Evolutionary conservation across 2,888 invertebrate genomes (phyloP).

Genomic region (Polydrusus cervinus): DNA sequence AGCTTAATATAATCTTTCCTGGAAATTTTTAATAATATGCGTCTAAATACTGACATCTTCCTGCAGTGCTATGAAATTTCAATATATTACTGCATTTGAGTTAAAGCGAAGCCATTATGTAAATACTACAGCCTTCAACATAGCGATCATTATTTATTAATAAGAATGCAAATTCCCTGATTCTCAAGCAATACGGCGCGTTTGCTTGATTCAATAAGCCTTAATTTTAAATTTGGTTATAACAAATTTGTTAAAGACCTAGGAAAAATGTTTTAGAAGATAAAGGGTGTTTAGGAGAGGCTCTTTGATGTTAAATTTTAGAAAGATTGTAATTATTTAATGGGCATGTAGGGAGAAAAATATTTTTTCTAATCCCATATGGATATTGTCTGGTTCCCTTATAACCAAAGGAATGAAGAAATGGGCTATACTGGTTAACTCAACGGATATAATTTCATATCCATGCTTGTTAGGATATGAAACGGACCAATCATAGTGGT

Average conservation of each 20-base stretch:
- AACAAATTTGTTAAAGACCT: neutral
- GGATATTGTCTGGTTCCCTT: too few relatives aligned
- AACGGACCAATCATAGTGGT: too few relatives aligned
- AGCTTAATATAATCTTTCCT: neutral
- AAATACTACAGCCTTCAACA: conserved; percentile 17
- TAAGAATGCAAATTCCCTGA: conserved; percentile 35
- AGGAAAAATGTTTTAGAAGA: neutral
- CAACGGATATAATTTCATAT: too few relatives aligned
- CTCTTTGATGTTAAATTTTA: too few relatives aligned
- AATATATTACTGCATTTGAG: conserved; percentile 37
- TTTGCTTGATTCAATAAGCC: conserved; percentile 15
- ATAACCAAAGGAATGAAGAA: too few relatives aligned
- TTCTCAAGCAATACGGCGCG: conserved; percentile 5
- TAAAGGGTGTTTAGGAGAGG: too few relatives aligned
- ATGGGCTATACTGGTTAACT: too few relatives aligned
- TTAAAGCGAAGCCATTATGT: conserved; percentile 33
- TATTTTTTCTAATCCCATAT: too few relatives aligned
- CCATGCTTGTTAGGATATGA: too few relatives aligned
- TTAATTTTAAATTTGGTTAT: conserved; percentile 8
- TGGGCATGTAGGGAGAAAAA: too few relatives aligned
- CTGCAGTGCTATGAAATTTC: conserved; percentile 30
- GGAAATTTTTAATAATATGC: neutral
- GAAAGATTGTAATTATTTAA: too few relatives aligned
- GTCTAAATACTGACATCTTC: neutral
- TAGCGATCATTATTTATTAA: conserved; percentile 27